phyloP scores from a whole-genome alignment of 2,113 vertebrate species.

The Seriola rivoliana region DNA sequence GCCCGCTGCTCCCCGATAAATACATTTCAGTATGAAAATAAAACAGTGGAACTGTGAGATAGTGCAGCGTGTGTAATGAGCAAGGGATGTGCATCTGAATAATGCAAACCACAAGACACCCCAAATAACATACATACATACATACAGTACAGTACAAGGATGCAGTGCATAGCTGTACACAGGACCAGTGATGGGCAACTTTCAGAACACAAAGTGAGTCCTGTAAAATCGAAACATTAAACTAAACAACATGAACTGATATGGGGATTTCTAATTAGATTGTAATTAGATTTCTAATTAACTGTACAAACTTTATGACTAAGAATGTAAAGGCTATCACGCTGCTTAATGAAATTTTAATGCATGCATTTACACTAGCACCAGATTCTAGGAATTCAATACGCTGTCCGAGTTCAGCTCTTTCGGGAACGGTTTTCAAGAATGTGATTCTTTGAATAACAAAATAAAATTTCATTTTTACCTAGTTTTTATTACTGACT shows the following conservation, averaged over 20 bases:
- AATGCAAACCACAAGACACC: conserved; percentile 54
- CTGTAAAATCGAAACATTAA: conserved; percentile 19
- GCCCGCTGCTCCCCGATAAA: conserved; percentile 47
- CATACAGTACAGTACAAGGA: conserved; percentile 1
- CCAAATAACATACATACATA: conserved; percentile 52
- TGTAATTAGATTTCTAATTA: conserved; percentile 25
- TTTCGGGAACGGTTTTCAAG: background rate
- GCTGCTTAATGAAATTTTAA: conserved; percentile 14
- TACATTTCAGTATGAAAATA: conserved; percentile 43
- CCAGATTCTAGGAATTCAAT: conserved; percentile 13
- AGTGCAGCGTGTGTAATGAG: conserved; percentile 6
- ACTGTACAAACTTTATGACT: conserved; percentile 18
- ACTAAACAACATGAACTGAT: conserved; percentile 22
- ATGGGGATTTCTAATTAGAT: conserved; percentile 19
- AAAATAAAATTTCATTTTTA: conserved; percentile 12
- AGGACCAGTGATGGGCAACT: background rate
- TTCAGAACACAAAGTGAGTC: conserved; percentile 10
- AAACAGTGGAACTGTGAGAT: conserved; percentile 27
- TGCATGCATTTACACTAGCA: background rate
- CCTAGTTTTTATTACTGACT: background rate
- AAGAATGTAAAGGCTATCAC: conserved; percentile 17
- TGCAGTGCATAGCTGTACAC: background rate
- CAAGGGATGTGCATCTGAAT: conserved; percentile 32
- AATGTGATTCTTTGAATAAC: background rate
- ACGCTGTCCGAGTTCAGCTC: background rate